Base-by-base conservation (phyloP, 2,113 vertebrate genomes). In the Prochilodus magdalenae region DNA sequence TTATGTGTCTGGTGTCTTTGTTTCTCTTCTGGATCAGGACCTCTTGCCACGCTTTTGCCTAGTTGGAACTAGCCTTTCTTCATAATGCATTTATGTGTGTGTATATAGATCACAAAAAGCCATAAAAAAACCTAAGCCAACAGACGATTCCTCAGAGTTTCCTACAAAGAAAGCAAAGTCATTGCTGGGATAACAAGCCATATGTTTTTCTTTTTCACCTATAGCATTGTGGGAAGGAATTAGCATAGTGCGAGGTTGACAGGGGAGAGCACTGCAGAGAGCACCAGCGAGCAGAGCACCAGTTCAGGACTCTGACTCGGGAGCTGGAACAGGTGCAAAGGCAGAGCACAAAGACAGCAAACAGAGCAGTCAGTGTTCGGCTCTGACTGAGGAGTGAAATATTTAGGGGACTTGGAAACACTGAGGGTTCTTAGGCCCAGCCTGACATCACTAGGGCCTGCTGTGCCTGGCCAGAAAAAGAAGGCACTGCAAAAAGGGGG, bases 241-340 rank as follows among this genome's bases (percentile, higher is more conserved):
- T 89, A 85, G 83, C 88, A 92, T 88, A 80, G 80, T 72, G 79
- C 69, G 73, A 22, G 75, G 73, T 84, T 85, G 87, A 84, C 77
- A 73, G 67, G 81, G 81, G 83, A 78, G 82, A 73, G 70, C 49
- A 30, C 82, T 67, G 65, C 36, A 73, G 66, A 72, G 75, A 81
- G 74, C n/a, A n/a, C n/a, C n/a, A 84, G 27, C 33, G 75, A 78
- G 49, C 36, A 10, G 72, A 53, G 53, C 62, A 75, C 47, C 76
- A 70, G 81, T 77, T 76, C 81, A 86, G 88, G 89, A 59, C 80
- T 86, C 65, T 70, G 79, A 44, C 40, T 44, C 40, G 40, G 40
- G 40, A 79, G 89, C 88, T 89, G 78, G 87, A 92, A 89, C 92
- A 93, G 92, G 91, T 93, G 92, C 93, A 94, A 93, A 93, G 90